Percentiles rank a stretch among this genome's conserved stretches.
phyloP scores from a whole-genome alignment of 2,888 invertebrate genomes.

The Phengaris arion region DNA sequence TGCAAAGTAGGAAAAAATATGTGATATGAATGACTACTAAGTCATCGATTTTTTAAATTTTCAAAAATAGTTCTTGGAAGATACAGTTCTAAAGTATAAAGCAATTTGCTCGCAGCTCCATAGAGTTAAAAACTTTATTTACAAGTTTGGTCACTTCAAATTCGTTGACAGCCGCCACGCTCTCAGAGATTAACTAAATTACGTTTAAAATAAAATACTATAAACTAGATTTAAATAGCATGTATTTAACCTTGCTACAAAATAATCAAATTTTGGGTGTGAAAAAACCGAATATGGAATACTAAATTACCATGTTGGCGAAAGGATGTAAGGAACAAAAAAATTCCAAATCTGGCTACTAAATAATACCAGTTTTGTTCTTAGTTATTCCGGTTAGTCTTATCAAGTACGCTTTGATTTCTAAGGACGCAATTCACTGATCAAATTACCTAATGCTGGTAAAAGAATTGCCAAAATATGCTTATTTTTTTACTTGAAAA shows the following conservation, averaged over 20 bases:
- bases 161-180: slow-evolving; percentile 3
- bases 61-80: background rate
- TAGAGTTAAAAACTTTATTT: background rate
- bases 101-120: background rate
- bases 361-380: no score
- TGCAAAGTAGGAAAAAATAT: background rate
- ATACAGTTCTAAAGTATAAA: background rate
- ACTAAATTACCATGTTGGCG: no score
- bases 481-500: no score
- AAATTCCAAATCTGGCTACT: no score
- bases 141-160: background rate
- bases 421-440: background rate
- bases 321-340: no score
- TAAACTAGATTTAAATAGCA: no score
- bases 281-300: no score
- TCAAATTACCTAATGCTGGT: background rate
- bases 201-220: background rate
- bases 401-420: background rate
- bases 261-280: no score
- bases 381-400: background rate
- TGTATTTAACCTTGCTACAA: no score
- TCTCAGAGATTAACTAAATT: background rate
- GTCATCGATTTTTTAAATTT: background rate
- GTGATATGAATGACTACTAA: no score
- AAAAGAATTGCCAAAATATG: background rate